Base-by-base conservation (phyloP, 2,797 vertebrate species). In the Sebastes cheni region DNA sequence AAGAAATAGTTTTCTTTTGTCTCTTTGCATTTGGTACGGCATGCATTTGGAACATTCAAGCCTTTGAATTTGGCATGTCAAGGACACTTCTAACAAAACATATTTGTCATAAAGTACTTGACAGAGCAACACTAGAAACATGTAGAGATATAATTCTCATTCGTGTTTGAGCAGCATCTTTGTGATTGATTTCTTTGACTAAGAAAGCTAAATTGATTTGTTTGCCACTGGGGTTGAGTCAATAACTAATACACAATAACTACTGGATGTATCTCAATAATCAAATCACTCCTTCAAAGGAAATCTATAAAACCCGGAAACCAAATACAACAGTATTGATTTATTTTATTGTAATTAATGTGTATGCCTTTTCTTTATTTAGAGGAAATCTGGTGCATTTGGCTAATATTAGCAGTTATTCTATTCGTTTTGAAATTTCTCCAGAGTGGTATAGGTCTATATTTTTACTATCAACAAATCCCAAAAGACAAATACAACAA, bases 211-310 rank as follows among this genome's bases (percentile, higher is more conserved):
- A 55, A 85, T 11, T 77, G 66, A 81, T 64, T 72, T 78, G 27
- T 8, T 69, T 61, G 39, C 68, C 72, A 69, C 59, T 65, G 59
- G 29, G 72, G 5, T 12, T 68, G 54, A 83, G n/a, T 27, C 23
- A 73, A 80, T 70, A 74, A 72, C 77, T 61, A 81, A 76, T 65
- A 34, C 55, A 66, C n/a, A 65, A 30, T 54, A 79, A 75, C 58
- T 67, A 72, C 55, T 73, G 20, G 52, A 36, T 32, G 25, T 23
- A 46, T 64, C 50, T 46, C 61, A 29, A 22, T 68, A 62, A 50
- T 67, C 27, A 68, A 80, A 80, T 32, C 22, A 16, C 3, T 50
- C 18, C 46, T 50, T 50, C 42, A 46, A 46, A 46, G 12, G 10
- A 70, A 22, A 64, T 50, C 3, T n/a, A 12, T 29, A 25, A 23